Conservation (phyloP, 2,797 vertebrate species). For the Chelmon rostratus region DNA sequence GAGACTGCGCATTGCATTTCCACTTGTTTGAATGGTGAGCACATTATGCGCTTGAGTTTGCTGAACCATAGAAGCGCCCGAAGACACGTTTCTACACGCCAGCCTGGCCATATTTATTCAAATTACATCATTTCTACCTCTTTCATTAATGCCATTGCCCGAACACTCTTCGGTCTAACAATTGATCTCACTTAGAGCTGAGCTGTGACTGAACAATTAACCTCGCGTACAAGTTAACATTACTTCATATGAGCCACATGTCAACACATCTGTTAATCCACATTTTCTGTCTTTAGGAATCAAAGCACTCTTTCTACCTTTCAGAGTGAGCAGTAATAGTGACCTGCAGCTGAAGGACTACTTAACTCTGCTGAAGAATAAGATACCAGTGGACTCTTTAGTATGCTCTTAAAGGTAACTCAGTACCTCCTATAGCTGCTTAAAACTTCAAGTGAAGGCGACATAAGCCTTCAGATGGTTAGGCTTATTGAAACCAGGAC, state of each 20-base stretch:
- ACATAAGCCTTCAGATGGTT: neutral
- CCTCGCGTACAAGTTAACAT: slow-evolving; percentile 33
- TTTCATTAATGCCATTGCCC: slow-evolving; percentile 7
- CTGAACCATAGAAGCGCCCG: slow-evolving; percentile 28
- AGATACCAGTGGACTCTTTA: slow-evolving; percentile 37
- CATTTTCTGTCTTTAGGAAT: slow-evolving; percentile 37
- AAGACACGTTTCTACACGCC: slow-evolving; percentile 33
- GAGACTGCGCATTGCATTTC: slow-evolving; percentile 61
- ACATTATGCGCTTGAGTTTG: slow-evolving; percentile 23
- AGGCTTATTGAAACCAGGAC: neutral
- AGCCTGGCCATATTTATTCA: slow-evolving; percentile 22
- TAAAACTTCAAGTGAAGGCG: slow-evolving; percentile 19
- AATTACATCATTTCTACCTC: slow-evolving; percentile 15
- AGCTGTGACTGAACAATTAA: slow-evolving; percentile 40
- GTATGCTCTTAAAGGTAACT: slow-evolving; percentile 23
- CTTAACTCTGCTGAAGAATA: slow-evolving; percentile 41
- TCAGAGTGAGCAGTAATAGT: slow-evolving; percentile 29
- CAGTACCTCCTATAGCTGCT: slow-evolving; percentile 39
- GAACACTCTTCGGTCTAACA: slow-evolving; percentile 14
- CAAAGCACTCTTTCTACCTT: slow-evolving; percentile 17
- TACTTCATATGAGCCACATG: slow-evolving; percentile 37
- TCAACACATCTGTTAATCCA: slow-evolving; percentile 45
- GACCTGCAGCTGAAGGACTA: slow-evolving; percentile 49
- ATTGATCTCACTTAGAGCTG: slow-evolving; percentile 6
- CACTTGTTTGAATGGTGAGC: slow-evolving; percentile 51